Evolutionary conservation across 2,113 vertebrate genomes (phyloP).

Genomic region (Plotosus lineatus): DNA sequence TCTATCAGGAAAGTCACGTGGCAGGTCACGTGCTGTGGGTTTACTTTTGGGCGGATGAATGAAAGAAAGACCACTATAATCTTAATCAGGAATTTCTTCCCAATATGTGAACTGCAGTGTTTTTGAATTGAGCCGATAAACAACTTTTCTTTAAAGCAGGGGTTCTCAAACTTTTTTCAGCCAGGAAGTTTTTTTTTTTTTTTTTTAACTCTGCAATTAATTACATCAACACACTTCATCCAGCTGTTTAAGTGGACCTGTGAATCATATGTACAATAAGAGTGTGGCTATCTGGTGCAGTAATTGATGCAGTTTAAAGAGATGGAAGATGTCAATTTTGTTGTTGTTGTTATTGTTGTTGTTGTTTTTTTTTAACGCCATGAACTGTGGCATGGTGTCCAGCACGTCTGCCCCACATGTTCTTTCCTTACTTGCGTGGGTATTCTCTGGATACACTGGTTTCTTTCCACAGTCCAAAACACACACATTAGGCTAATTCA

Average conservation of each 20-base stretch:
- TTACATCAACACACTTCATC: background rate
- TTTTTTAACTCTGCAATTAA: background rate
- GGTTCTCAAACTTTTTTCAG: background rate
- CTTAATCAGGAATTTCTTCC: background rate
- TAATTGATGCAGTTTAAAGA: too few species aligned
- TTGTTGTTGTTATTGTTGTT: too few species aligned
- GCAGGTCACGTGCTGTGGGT: background rate
- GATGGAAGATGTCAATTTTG: too few species aligned
- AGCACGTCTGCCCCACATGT: too few species aligned
- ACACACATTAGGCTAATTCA: too few species aligned
- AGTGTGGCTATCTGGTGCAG: background rate
- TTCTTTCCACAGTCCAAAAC: too few species aligned
- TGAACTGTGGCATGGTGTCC: too few species aligned
- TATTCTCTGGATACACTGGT: too few species aligned
- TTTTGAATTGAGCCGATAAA: background rate
- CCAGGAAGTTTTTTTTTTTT: background rate
- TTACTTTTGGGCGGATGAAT: too few species aligned
- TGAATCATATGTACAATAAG: background rate
- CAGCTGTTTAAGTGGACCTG: background rate
- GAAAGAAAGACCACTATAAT: background rate
- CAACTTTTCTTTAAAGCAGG: background rate
- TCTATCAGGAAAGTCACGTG: background rate
- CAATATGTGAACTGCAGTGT: background rate
- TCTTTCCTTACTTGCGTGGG: too few species aligned
- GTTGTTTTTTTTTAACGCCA: too few species aligned